Percentiles rank a stretch among this genome's conserved stretches.
Evolutionary conservation across 92 coral and sea anemone species (phyloP).

Genomic region (Phenganax stokvisi): DNA sequence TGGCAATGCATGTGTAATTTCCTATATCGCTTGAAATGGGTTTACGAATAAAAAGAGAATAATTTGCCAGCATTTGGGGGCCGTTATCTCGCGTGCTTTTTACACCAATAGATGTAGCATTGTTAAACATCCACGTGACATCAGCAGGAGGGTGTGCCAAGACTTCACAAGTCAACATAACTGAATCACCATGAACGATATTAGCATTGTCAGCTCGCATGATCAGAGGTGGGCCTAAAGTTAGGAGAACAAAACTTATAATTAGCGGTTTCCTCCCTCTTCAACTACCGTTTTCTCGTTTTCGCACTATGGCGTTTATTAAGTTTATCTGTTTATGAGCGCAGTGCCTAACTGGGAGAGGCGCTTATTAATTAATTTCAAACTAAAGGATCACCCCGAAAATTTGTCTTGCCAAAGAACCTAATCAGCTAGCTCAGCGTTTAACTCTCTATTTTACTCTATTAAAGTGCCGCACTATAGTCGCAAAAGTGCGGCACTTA

Average conservation of each 20-base stretch:
- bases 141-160: conserved; percentile 66
- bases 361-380: too few relatives aligned
- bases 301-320: not conserved
- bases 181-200: conserved; percentile 42
- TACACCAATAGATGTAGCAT: conserved; percentile 2
- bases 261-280: not conserved
- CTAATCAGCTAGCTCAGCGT: too few relatives aligned
- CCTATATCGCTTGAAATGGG: not conserved
- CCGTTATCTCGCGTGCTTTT: not conserved
- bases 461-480: too few relatives aligned
- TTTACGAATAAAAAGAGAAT: conserved; percentile 1
- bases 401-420: too few relatives aligned
- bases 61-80: not conserved
- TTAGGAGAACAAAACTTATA: not conserved
- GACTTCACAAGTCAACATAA: conserved; percentile 53
- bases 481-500: too few relatives aligned
- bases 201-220: conserved; percentile 41
- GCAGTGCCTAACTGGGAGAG: too few relatives aligned
- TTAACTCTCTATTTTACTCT: too few relatives aligned
- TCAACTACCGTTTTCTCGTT: not conserved
- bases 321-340: too few relatives aligned
- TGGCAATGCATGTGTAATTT: conserved; percentile 11
- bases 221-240: conserved; percentile 66
- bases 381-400: too few relatives aligned
- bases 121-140: conserved; percentile 67